Evolutionary conservation across 2,113 vertebrate genomes (phyloP), one percentile per base, ranked within the genome.

Genomic region (Ranitomeya imitator): DNA sequence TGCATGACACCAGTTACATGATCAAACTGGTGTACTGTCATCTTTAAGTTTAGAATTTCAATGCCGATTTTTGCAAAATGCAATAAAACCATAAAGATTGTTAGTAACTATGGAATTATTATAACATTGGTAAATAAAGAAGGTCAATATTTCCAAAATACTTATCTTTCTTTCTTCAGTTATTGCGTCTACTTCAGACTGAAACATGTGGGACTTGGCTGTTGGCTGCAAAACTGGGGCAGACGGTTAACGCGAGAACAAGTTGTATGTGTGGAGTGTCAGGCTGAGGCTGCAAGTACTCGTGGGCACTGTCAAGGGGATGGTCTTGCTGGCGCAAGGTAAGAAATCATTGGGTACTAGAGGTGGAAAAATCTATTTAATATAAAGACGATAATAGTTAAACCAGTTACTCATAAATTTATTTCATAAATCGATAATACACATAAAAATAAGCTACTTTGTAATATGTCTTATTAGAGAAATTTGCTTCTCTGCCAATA

Each of bases 181-280:
- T 96, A 94, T 91, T 96, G 96, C n/a, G 92, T 96, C 90, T 94
- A 94, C 91, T 95, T 97, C 92, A 93, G 94, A 45, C 89, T 97
- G 90, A 94, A 94, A 37, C 95, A 93, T 93, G 93, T 94, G 65
- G 94, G 94, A 0, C 45, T 89, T 0, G 94, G 83, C 0, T 97
- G 96, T 88, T 93, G 67, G 0, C 89, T 94, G 88, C 94, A 84
- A 13, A 80, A 93, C 76, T 96, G 96, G 97, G 96, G 94, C 15
- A 92, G 93, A 80, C 92, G 88, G 52, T 91, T 97, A 90, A 92
- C 93, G 37, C 91, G 65, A 76, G 96, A 96, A 89, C 89, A 91
- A 57, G 89, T 82, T 26, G 89, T 96, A 81, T 97, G 97, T 16
- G 92, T 94, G 0, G 92, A 97, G 86, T 97, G 96, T 91, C 91